These are phyloP conservation scores for Fragum whitleyi DNA, from an alignment of 2,888 invertebrate species.

Conservation along the genomic window DNA sequence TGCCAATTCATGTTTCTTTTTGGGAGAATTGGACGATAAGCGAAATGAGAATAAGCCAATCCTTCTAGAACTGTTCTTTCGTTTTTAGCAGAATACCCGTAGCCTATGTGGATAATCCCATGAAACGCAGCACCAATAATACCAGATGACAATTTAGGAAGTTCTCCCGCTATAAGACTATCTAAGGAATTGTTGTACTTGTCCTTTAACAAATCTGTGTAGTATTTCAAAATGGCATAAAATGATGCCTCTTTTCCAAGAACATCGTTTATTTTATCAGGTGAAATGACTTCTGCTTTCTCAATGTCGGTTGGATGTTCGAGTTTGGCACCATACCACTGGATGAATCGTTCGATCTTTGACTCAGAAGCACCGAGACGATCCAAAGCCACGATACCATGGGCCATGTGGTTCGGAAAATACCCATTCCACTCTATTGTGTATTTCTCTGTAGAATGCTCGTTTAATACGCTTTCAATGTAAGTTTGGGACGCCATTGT, in stretches of 20 bases:
- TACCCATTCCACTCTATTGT: slow-evolving; percentile 54
- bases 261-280: slow-evolving; percentile 17
- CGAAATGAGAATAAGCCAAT: slow-evolving; percentile 56
- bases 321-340: slow-evolving; percentile 42
- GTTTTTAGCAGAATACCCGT: slow-evolving; percentile 50
- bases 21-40: slow-evolving; percentile 41
- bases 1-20: slow-evolving; percentile 6
- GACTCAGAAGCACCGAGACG: slow-evolving; percentile 45
- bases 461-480: slow-evolving; percentile 15
- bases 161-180: slow-evolving; percentile 46
- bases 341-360: slow-evolving; percentile 46
- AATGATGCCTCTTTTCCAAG: slow-evolving; percentile 47
- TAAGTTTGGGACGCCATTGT: not conserved
- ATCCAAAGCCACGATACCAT: slow-evolving; percentile 57
- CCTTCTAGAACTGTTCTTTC: slow-evolving; percentile 52
- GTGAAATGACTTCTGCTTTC: slow-evolving; percentile 22
- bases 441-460: slow-evolving; percentile 46
- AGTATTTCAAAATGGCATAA: slow-evolving; percentile 48
- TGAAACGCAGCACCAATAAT: slow-evolving; percentile 57
- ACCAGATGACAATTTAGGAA: slow-evolving; percentile 49
- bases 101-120: slow-evolving; percentile 60
- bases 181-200: slow-evolving; percentile 22
- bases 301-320: slow-evolving; percentile 32
- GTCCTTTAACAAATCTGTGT: slow-evolving; percentile 27
- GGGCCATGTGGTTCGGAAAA: slow-evolving; percentile 51